Conservation (phyloP, 2,888 invertebrate species). For the Abscondita cerata region DNA sequence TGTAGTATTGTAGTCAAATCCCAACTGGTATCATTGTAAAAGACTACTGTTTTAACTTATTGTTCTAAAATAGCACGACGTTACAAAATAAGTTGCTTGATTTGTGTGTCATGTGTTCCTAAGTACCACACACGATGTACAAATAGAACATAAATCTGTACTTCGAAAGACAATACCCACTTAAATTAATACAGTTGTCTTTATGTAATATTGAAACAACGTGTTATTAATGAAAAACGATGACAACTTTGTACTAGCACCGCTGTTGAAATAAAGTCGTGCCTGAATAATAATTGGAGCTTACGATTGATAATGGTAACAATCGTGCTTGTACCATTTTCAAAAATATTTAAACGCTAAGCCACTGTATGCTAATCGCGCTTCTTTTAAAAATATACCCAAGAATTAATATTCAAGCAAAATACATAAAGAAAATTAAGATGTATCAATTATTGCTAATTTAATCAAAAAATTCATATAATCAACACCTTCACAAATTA, state of each 20-base stretch:
- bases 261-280: constrained; percentile 46
- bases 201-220: constrained; percentile 43
- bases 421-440: constrained; percentile 1
- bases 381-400: background rate
- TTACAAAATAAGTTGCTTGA: constrained; percentile 31
- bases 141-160: constrained; percentile 44
- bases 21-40: constrained; percentile 25
- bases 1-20: constrained; percentile 15
- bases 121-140: constrained; percentile 44
- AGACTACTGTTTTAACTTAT: constrained; percentile 31
- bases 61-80: constrained; percentile 33
- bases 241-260: constrained; percentile 44
- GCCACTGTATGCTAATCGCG: no score
- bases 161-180: constrained; percentile 41
- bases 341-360: background rate
- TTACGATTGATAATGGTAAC: constrained; percentile 22
- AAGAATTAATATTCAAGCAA: background rate
- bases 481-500: background rate
- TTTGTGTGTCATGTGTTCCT: constrained; percentile 33
- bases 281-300: constrained; percentile 46
- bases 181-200: constrained; percentile 46
- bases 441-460: constrained; percentile 5
- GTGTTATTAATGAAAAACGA: constrained; percentile 47
- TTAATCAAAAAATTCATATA: background rate
- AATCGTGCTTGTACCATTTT: constrained; percentile 6